phyloP scores from a whole-genome alignment of 2,797 vertebrate genomes.

The Harpagifer antarcticus region DNA sequence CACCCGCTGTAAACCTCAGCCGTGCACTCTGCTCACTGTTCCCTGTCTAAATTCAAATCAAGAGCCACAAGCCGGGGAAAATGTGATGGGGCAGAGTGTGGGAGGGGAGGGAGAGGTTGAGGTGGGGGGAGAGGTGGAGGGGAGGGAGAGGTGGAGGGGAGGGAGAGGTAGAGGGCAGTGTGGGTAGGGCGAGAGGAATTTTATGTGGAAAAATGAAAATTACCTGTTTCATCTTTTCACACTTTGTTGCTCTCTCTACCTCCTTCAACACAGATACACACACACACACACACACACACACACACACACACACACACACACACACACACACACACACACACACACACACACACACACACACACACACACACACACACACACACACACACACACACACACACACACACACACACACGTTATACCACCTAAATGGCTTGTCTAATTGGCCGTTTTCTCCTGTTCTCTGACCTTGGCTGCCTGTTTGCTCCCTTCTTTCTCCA shows the following conservation, averaged over 20 bases:
- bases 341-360: not conserved
- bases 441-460: slow-evolving; percentile 32
- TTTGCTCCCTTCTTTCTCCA: slow-evolving; percentile 10
- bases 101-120: slow-evolving; percentile 5
- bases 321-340: too few species aligned
- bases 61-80: slow-evolving; percentile 61
- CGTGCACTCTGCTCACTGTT: slow-evolving; percentile 51
- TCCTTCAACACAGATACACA: not conserved
- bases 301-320: not conserved
- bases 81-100: slow-evolving; percentile 44
- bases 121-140: slow-evolving; percentile 2
- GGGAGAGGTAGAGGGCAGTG: not conserved
- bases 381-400: not conserved
- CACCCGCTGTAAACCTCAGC: slow-evolving; percentile 69
- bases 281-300: not conserved
- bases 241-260: slow-evolving; percentile 5
- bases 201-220: slow-evolving; percentile 57
- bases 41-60: slow-evolving; percentile 79
- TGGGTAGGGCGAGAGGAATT: slow-evolving; percentile 20
- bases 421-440: slow-evolving; percentile 22
- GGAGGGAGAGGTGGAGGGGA: slow-evolving; percentile 23
- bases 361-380: not conserved
- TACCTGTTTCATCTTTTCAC: slow-evolving; percentile 40
- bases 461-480: slow-evolving; percentile 31
- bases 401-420: not conserved